Conservation (phyloP, 2,797 vertebrate species). For the Halcyon badia region DNA sequence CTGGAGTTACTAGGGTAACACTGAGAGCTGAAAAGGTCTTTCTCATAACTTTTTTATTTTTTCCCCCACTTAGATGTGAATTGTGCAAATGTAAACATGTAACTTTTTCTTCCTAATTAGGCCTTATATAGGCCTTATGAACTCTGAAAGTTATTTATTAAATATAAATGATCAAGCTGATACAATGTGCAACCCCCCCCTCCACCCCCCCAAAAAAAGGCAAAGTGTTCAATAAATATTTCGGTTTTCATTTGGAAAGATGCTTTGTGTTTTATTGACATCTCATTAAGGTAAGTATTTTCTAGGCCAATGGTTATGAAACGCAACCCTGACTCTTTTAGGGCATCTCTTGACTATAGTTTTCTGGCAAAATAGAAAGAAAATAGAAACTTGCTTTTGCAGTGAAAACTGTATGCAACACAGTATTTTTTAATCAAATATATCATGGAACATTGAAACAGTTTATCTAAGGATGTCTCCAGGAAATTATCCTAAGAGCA, state of each 20-base stretch:
- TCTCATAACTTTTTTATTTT: neutral
- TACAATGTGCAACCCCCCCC: neutral
- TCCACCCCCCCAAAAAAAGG: neutral
- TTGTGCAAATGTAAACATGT: neutral
- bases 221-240: neutral
- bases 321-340: neutral
- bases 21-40: neutral
- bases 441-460: neutral
- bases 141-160: neutral
- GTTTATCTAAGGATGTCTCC: neutral
- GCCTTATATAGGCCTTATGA: neutral
- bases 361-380: neutral
- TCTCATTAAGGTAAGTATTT: neutral
- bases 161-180: neutral
- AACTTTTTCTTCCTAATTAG: neutral
- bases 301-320: neutral
- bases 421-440: neutral
- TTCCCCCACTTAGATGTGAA: neutral
- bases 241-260: neutral
- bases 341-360: neutral
- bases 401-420: neutral
- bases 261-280: accelerated
- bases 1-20: neutral
- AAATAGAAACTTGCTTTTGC: neutral
- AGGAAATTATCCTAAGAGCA: neutral